A percentile compares a stretch with the other conserved stretches of the same genome.
Conservation (phyloP, 2,888 invertebrate genomes). For the Dryomyza anilis region DNA sequence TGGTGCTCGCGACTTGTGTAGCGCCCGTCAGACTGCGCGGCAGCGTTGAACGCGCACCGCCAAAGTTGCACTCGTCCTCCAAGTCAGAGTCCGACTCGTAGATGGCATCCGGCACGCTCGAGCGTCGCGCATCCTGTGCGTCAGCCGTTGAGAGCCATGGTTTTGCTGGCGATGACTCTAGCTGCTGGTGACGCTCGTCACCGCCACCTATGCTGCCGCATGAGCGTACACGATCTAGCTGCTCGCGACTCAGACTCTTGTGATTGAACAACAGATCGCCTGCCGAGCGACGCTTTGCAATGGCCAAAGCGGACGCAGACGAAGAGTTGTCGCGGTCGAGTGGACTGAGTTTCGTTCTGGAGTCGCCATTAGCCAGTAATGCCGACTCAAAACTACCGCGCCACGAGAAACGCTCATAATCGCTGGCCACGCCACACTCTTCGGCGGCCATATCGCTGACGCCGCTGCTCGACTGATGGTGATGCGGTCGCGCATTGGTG, state of each 20-base stretch:
- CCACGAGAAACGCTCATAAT: slow-evolving; percentile 90
- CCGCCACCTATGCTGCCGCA: slow-evolving; percentile 84
- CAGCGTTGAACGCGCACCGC: slow-evolving; percentile 66
- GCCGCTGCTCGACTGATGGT: slow-evolving; percentile 63
- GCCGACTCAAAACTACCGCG: slow-evolving; percentile 93
- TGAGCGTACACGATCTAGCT: slow-evolving; percentile 74
- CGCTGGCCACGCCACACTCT: slow-evolving; percentile 76
- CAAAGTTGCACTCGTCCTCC: slow-evolving; percentile 58
- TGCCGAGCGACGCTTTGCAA: slow-evolving; percentile 78
- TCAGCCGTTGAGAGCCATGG: slow-evolving; percentile 56
- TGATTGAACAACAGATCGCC: slow-evolving; percentile 82
- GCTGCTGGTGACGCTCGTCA: slow-evolving; percentile 51
- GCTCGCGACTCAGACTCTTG: slow-evolving; percentile 77
- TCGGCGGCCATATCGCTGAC: slow-evolving; percentile 65
- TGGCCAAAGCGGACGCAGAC: slow-evolving; percentile 70
- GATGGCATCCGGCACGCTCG: slow-evolving; percentile 66
- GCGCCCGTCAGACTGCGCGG: slow-evolving; percentile 68
- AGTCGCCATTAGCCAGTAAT: slow-evolving; percentile 80
- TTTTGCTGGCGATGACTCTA: slow-evolving; percentile 55
- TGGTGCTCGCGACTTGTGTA: slow-evolving; percentile 67
- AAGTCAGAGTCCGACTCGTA: slow-evolving; percentile 49
- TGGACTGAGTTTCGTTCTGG: slow-evolving; percentile 75
- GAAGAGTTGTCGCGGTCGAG: slow-evolving; percentile 70
- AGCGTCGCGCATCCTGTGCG: slow-evolving; percentile 61
- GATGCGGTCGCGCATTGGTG: slow-evolving; percentile 48